phyloP scores from a whole-genome alignment of 2,888 invertebrate genomes.

The Melieria picta region DNA sequence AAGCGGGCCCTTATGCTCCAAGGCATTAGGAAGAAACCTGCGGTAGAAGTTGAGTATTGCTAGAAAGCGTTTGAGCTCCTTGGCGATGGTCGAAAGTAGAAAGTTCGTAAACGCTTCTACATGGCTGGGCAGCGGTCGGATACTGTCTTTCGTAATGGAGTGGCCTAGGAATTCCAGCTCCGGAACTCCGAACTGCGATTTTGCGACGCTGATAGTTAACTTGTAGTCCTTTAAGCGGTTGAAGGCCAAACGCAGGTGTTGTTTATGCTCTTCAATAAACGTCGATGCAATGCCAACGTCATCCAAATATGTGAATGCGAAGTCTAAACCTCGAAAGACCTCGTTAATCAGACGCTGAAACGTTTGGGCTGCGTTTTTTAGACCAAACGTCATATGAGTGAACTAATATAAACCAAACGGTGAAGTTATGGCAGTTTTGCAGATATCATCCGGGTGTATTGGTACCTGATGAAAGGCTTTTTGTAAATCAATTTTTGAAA shows the following conservation, averaged over 20 bases:
- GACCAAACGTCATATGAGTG: slow-evolving; percentile 46
- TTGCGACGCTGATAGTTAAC: slow-evolving; percentile 30
- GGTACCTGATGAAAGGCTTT: slow-evolving; percentile 32
- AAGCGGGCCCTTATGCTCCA: no score
- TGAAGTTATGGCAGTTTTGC: slow-evolving; percentile 26
- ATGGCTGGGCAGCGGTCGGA: slow-evolving; percentile 2
- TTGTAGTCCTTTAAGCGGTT: slow-evolving; percentile 13
- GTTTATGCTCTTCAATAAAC: slow-evolving; percentile 22
- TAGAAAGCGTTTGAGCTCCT: slow-evolving; percentile 39
- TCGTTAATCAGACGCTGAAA: slow-evolving; percentile 40
- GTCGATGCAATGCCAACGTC: slow-evolving; percentile 29
- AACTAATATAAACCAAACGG: neutral
- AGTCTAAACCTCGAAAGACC: slow-evolving; percentile 28
- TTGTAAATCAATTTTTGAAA: slow-evolving; percentile 31
- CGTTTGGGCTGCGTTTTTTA: slow-evolving; percentile 35
- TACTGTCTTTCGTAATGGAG: neutral
- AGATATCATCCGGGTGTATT: slow-evolving; percentile 20
- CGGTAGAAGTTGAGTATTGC: no score
- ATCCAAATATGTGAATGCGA: slow-evolving; percentile 27
- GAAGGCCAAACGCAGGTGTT: slow-evolving; percentile 18
- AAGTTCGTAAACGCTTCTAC: neutral
- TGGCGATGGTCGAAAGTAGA: slow-evolving; percentile 5
- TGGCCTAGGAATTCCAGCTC: slow-evolving; percentile 15
- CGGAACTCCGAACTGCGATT: slow-evolving; percentile 44
- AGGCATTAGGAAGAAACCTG: no score